Conservation (phyloP, 2,797 vertebrate species). For the Xiphorhynchus erythropygius region DNA sequence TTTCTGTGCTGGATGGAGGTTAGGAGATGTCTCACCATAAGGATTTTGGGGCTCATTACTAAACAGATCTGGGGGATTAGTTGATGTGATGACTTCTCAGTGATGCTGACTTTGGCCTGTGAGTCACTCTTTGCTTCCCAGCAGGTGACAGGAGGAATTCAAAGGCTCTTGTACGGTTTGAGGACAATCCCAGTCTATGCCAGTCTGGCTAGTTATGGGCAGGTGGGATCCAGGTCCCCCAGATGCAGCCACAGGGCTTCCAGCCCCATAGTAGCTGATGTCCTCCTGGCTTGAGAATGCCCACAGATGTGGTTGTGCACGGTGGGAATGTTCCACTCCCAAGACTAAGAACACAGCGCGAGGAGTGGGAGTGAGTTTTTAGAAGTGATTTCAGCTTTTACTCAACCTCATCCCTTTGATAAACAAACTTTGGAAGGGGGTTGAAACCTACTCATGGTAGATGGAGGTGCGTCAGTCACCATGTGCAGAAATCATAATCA, state of each 20-base stretch:
- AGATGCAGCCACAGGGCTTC: neutral
- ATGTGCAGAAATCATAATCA: conserved; percentile 2
- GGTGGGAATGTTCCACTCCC: neutral
- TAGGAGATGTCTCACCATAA: neutral
- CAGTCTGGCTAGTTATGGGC: neutral
- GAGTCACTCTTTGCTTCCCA: neutral
- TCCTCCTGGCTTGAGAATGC: neutral
- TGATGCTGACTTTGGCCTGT: neutral
- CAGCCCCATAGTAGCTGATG: neutral
- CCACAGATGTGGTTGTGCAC: neutral
- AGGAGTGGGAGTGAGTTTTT: conserved; percentile 14
- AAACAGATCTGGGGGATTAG: neutral
- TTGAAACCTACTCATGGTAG: neutral
- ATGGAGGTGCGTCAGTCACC: conserved; percentile 22
- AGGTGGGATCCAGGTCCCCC: neutral
- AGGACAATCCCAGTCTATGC: neutral
- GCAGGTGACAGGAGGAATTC: neutral
- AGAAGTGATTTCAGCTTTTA: conserved; percentile 21
- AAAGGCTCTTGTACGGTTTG: neutral
- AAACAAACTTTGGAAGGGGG: conserved; percentile 25
- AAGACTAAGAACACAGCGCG: neutral
- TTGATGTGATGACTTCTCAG: neutral
- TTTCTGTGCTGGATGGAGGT: neutral
- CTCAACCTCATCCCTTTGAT: neutral
- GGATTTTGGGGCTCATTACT: neutral